Percentiles rank a stretch among this genome's conserved stretches.
These are phyloP conservation scores for Forbesichthys papilliferus DNA, from an alignment of 2,113 vertebrate species.

Conservation along the genomic window DNA sequence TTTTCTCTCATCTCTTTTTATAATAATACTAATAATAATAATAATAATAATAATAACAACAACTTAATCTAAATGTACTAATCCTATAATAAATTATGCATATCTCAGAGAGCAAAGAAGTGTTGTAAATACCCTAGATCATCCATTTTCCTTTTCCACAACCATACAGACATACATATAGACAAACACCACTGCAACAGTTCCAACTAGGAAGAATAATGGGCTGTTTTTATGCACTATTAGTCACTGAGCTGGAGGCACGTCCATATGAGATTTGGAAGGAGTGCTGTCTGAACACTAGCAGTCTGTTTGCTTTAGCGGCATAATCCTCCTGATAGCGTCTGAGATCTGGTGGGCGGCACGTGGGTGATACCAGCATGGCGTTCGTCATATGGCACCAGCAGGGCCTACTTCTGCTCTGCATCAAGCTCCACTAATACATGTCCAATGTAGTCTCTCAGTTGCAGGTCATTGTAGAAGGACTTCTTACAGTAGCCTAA, in stretches of 20 bases:
- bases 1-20: conserved; percentile 11
- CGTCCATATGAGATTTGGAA: conserved; percentile 55
- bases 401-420: conserved; percentile 71
- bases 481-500: conserved; percentile 27
- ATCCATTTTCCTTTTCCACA: conserved; percentile 37
- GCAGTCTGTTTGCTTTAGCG: conserved; percentile 69
- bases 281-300: conserved; percentile 66
- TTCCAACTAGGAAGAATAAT: conserved; percentile 39
- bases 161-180: neutral
- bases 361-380: conserved; percentile 75
- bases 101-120: conserved; percentile 62
- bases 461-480: conserved; percentile 44
- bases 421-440: conserved; percentile 68
- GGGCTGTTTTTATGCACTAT: conserved; percentile 43
- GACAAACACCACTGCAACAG: conserved; percentile 45
- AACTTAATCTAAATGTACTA: conserved; percentile 67
- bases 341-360: conserved; percentile 75
- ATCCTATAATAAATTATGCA: conserved; percentile 72
- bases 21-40: conserved; percentile 50
- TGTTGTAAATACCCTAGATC: conserved; percentile 61
- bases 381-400: conserved; percentile 75
- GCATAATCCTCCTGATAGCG: conserved; percentile 74
- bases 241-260: conserved; percentile 61
- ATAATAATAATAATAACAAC: conserved; percentile 51
- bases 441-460: conserved; percentile 69